These are phyloP conservation scores for Corvus cornix DNA, from an alignment of 2,113 vertebrate genomes.

Conservation along the genomic window DNA sequence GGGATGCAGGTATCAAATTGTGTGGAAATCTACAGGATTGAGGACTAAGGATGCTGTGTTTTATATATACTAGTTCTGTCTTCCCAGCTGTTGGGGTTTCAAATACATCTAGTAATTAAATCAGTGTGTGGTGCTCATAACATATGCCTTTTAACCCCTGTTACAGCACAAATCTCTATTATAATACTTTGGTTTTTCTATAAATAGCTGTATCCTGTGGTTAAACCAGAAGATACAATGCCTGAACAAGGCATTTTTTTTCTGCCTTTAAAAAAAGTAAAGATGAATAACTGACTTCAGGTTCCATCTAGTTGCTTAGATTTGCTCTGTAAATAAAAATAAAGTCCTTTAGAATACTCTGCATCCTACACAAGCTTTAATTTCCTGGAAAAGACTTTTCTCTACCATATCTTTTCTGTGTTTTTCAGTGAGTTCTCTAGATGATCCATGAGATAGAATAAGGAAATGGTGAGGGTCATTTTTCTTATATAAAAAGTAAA, in stretches of 20 bases:
- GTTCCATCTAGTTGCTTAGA: not conserved
- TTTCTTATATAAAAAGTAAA: not conserved
- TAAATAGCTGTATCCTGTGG: not conserved
- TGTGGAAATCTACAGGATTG: not conserved
- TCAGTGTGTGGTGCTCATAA: not conserved
- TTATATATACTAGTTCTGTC: not conserved
- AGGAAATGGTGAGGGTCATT: not conserved
- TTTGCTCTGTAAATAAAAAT: not conserved
- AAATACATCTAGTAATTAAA: not conserved
- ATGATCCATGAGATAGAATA: not conserved
- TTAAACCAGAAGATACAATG: not conserved
- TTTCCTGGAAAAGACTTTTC: not conserved
- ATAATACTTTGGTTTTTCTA: not conserved
- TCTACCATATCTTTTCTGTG: not conserved
- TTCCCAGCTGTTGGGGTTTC: not conserved
- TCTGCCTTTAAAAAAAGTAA: not conserved
- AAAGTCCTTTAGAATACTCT: not conserved
- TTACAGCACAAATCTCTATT: not conserved
- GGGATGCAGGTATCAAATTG: not conserved
- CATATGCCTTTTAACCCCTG: not conserved
- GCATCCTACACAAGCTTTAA: not conserved
- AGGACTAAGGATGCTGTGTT: not conserved
- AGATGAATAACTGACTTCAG: not conserved
- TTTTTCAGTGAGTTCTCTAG: not conserved
- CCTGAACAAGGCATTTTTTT: not conserved